phyloP scores from a whole-genome alignment of 2,797 vertebrate genomes.

The Hyperoplus lanceolatus region DNA sequence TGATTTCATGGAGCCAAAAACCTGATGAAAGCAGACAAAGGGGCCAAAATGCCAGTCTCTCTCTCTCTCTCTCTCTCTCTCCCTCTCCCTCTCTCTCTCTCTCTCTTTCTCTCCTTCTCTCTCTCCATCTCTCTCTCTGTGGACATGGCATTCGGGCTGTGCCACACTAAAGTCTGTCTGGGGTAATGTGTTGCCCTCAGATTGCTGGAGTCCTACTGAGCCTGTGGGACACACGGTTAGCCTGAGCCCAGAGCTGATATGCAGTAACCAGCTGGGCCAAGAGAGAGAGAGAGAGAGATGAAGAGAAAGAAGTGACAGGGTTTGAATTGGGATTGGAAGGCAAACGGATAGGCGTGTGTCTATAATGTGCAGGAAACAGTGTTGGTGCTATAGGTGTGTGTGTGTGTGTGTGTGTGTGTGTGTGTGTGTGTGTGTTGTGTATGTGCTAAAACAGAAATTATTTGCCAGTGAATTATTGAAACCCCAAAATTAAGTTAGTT shows the following conservation, averaged over 20 bases:
- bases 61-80: slow-evolving; percentile 42
- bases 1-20: slow-evolving; percentile 57
- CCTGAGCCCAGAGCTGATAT: slow-evolving; percentile 61
- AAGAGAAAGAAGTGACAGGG: slow-evolving; percentile 32
- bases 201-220: slow-evolving; percentile 66
- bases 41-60: slow-evolving; percentile 42
- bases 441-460: slow-evolving; percentile 11
- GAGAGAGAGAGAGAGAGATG: slow-evolving; percentile 35
- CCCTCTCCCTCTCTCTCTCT: slow-evolving; percentile 29
- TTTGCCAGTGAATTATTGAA: slow-evolving; percentile 35
- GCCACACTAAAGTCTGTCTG: slow-evolving; percentile 56
- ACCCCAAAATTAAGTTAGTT: background rate
- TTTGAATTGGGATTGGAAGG: slow-evolving; percentile 4
- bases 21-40: slow-evolving; percentile 52
- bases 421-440: background rate
- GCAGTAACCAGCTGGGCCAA: slow-evolving; percentile 50
- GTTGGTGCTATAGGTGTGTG: background rate
- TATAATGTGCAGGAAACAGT: slow-evolving; percentile 22
- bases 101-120: background rate
- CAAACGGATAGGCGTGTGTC: slow-evolving; percentile 11
- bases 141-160: slow-evolving; percentile 64
- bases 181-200: slow-evolving; percentile 65
- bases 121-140: slow-evolving; percentile 14
- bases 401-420: background rate
- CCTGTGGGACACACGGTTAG: slow-evolving; percentile 69